phyloP scores from a whole-genome alignment of 2,797 vertebrate genomes.

The Sardinella longiceps region DNA sequence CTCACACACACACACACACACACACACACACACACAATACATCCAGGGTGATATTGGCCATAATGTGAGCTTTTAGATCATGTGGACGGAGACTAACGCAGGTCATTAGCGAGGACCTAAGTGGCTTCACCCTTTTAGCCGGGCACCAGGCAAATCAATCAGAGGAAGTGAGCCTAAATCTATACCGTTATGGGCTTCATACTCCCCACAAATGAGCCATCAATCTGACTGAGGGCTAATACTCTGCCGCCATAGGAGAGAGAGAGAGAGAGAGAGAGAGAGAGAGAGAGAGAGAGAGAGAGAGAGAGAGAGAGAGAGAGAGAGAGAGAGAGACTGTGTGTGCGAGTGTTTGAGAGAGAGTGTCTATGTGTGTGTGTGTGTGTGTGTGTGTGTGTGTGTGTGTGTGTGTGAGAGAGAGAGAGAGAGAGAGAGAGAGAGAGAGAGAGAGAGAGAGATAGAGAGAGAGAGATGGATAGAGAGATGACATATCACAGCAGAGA shows the following conservation, averaged over 20 bases:
- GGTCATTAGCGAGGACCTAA: conserved; percentile 82
- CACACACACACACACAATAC: conserved; percentile 51
- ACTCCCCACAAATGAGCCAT: conserved; percentile 73
- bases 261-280: conserved; percentile 31
- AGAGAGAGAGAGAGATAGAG: too few species aligned
- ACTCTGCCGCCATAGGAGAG: conserved; percentile 57
- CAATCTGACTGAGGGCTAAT: conserved; percentile 69
- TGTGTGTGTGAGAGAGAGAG: background rate
- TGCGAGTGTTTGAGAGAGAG: background rate
- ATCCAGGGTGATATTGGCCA: conserved; percentile 78
- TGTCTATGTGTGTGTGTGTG: too few species aligned
- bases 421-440: conserved; percentile 43
- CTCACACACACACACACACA: background rate
- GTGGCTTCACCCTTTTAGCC: conserved; percentile 82
- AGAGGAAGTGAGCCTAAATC: conserved; percentile 77
- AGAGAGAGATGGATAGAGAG: background rate
- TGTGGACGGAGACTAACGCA: conserved; percentile 73
- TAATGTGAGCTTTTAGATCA: conserved; percentile 79
- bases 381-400: too few species aligned
- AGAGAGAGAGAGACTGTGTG: background rate
- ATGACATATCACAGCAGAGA: background rate
- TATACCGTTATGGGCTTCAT: conserved; percentile 76
- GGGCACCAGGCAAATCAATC: conserved; percentile 73
- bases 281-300: conserved; percentile 37
- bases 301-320: conserved; percentile 28